phyloP scores from a whole-genome alignment of 2,888 invertebrate species.

The Autographa gamma region DNA sequence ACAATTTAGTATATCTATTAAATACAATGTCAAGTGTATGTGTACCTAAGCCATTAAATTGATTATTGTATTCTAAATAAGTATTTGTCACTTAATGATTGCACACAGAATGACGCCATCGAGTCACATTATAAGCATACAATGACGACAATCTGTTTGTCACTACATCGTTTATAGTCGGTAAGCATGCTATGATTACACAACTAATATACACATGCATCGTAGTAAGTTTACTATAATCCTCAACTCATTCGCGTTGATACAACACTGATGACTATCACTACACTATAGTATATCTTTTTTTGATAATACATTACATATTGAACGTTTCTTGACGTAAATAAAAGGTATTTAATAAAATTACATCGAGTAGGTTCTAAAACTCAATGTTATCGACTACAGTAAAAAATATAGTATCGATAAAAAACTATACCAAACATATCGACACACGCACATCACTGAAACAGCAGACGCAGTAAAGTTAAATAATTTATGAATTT shows the following conservation, averaged over 20 bases:
- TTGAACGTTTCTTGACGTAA: no score
- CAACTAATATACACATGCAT: background rate
- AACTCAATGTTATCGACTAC: no score
- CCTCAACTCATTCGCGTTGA: no score
- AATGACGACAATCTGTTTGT: background rate
- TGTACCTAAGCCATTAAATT: background rate
- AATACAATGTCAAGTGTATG: background rate
- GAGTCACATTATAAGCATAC: background rate
- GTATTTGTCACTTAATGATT: background rate
- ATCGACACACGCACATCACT: slow-evolving; percentile 38
- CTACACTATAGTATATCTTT: no score
- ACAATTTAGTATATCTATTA: no score
- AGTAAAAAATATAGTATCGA: background rate
- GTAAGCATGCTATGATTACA: background rate
- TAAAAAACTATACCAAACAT: background rate
- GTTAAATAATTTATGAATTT: slow-evolving; percentile 52
- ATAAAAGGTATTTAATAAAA: no score
- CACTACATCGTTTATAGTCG: background rate
- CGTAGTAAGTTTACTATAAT: slow-evolving; percentile 1
- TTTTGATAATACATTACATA: no score
- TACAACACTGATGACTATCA: no score
- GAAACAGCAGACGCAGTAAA: slow-evolving; percentile 30
- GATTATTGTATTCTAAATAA: slow-evolving; percentile 4
- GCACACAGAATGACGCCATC: background rate
- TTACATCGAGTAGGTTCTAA: no score